phyloP scores from a whole-genome alignment of 2,797 vertebrate genomes.

The Babyrousa celebensis region DNA sequence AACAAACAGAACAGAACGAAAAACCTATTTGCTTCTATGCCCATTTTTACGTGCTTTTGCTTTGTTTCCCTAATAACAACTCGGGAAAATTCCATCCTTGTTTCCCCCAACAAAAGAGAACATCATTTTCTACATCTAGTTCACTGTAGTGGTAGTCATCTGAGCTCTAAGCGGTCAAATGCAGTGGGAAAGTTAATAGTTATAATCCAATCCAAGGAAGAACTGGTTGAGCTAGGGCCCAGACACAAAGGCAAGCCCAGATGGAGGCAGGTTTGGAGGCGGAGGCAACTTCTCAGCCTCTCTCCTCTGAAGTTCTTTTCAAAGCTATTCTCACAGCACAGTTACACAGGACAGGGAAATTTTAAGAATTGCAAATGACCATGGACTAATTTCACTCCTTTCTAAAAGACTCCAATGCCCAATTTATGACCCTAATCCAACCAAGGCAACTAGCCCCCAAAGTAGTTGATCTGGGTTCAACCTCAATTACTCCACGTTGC shows the following conservation, averaged over 20 bases:
- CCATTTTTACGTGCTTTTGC: conserved; percentile 13
- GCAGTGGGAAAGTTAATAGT: conserved; percentile 12
- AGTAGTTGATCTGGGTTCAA: not conserved
- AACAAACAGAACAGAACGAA: not conserved
- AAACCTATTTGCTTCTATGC: not conserved
- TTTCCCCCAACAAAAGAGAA: conserved; percentile 59
- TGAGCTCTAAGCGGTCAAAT: conserved; percentile 32
- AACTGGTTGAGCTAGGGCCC: not conserved
- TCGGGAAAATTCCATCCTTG: conserved; percentile 11
- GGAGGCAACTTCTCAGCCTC: not conserved
- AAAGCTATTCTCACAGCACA: not conserved
- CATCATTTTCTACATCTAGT: conserved; percentile 53
- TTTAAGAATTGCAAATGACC: conserved; percentile 3
- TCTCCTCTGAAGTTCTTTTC: not conserved
- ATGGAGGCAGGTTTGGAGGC: not conserved
- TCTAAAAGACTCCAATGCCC: not conserved
- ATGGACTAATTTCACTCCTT: conserved; percentile 18
- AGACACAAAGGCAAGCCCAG: not conserved
- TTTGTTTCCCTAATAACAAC: conserved; percentile 42
- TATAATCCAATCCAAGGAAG: conserved; percentile 27
- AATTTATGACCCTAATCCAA: not conserved
- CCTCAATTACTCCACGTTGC: not conserved
- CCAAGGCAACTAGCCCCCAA: not conserved
- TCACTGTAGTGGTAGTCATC: not conserved
- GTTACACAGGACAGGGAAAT: not conserved